Evolutionary conservation across 2,797 vertebrate species (phyloP), one percentile per base, ranked within the genome.

Genomic region (Bradypodion pumilum): DNA sequence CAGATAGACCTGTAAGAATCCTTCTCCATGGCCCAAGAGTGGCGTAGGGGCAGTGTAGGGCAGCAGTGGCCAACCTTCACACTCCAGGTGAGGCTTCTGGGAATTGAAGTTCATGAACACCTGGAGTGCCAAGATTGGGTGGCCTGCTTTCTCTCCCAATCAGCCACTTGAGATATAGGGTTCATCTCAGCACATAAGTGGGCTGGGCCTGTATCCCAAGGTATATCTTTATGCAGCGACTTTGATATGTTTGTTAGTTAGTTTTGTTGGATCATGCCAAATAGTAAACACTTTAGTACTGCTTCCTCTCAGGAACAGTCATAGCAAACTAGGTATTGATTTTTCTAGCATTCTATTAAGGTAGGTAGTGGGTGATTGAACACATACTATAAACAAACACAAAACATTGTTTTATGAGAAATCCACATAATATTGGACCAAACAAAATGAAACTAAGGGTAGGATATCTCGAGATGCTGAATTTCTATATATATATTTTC

Each of bases 281-380:
- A 80, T 25, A 74, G 70, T 74, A 65, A 85, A 25, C 46, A 59
- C 73, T 56, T 78, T 78, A 84, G 77, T 49, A 88, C 60, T 78
- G 72, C 12, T 85, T 83, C 89, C 82, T 86, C 77, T 74, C 46
- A 84, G 73, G 66, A 89, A 85, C 44, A 78, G 0, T 3, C 62
- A 6, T 4, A 12, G 63, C 19, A 87, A 90, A 72, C 35, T 66
- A 1, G 13, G 56, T 88, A 83, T 86, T 0, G 0, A 81, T 89
- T 89, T 88, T 86, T 72, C 72, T 75, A 75, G 19, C 76, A 78
- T 0, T 10, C 21, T 40, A 68, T 73, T 85, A 85, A 60, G 25
- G 66, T 37, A 19, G 65, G 83, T 77, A 82, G 83, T 82, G 86
- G 59, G 27, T 77, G 35, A 25, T 46, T 81, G 56, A 29, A 13